A percentile compares a stretch with the other conserved stretches of the same genome.
phyloP scores from a whole-genome alignment of 2,797 vertebrate genomes.

The Alca torda region DNA sequence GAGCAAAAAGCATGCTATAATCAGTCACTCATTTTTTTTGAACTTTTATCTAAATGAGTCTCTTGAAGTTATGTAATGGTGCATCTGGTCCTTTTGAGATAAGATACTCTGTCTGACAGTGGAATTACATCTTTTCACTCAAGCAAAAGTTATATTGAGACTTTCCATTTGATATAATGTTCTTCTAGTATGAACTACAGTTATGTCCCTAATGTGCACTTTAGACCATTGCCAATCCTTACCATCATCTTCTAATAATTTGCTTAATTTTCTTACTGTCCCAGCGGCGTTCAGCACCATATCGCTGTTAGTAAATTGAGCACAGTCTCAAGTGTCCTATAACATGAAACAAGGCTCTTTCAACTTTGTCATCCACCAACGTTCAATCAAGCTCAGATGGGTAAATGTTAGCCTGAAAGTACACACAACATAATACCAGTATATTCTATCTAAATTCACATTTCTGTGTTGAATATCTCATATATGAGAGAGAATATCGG shows the following conservation, averaged over 20 bases:
- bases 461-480: neutral
- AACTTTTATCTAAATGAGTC: constrained; percentile 45
- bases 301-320: neutral
- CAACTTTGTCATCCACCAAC: neutral
- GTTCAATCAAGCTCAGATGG: neutral
- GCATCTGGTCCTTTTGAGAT: constrained; percentile 67
- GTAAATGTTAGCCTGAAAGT: neutral
- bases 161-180: neutral
- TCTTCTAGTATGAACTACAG: neutral
- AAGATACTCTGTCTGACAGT: constrained; percentile 16
- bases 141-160: neutral
- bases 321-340: neutral
- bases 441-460: neutral
- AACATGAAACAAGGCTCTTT: neutral
- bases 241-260: neutral
- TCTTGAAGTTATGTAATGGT: constrained; percentile 48
- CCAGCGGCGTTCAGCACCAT: neutral
- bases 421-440: neutral
- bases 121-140: constrained; percentile 30
- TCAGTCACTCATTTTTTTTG: neutral
- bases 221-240: neutral
- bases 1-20: neutral
- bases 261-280: neutral
- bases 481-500: neutral
- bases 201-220: neutral